These are phyloP conservation scores for Nycticorax nycticorax DNA, from an alignment of 2,113 vertebrate species.

Conservation along the genomic window DNA sequence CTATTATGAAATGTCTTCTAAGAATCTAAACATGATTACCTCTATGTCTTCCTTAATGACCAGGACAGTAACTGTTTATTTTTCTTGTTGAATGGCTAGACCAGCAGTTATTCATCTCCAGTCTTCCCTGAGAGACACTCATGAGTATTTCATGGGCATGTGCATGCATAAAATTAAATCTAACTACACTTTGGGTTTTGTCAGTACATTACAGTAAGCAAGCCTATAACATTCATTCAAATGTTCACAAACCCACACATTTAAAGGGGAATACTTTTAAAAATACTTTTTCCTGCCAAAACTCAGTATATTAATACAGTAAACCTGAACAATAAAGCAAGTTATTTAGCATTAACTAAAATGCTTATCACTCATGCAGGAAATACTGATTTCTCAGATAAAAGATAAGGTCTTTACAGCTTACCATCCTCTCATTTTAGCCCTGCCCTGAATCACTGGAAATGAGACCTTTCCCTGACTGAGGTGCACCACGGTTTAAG, in stretches of 20 bases:
- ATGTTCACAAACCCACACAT: background rate
- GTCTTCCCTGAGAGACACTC: background rate
- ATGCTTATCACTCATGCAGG: background rate
- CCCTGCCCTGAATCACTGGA: background rate
- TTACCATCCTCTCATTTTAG: background rate
- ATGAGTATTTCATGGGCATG: background rate
- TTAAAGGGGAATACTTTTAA: background rate
- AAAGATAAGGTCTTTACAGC: background rate
- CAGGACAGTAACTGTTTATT: background rate
- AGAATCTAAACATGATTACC: background rate
- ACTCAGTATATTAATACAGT: background rate
- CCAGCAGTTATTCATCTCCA: background rate
- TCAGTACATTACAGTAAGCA: background rate
- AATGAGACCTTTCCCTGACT: background rate
- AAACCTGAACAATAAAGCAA: background rate
- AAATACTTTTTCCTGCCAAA: background rate
- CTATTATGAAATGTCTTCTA: background rate
- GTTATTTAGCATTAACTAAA: background rate
- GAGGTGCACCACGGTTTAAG: background rate
- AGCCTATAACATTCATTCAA: background rate
- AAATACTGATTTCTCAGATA: background rate
- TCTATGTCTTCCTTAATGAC: background rate
- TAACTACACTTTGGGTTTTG: background rate
- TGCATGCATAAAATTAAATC: background rate
- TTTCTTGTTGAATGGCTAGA: background rate